These are phyloP conservation scores for Myripristis murdjan DNA, from an alignment of 2,797 vertebrate species.

Conservation along the genomic window DNA sequence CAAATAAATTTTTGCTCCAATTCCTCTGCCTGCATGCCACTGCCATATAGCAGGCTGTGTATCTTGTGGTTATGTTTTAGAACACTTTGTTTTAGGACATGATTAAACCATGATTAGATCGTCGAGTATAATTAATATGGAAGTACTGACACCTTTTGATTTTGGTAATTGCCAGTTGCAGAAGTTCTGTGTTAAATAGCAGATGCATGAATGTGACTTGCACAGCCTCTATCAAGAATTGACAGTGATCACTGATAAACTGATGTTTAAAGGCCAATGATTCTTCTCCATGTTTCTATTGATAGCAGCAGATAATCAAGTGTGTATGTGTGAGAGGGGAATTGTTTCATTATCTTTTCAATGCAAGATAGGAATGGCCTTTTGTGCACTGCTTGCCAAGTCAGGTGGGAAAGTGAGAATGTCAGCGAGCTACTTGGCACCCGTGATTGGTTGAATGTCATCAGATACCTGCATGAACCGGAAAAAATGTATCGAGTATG, in stretches of 20 bases:
- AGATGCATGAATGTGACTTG: not conserved
- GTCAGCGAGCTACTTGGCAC: slow-evolving; percentile 18
- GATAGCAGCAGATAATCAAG: not conserved
- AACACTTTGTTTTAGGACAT: not conserved
- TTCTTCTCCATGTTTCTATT: not conserved
- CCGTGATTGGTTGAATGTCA: slow-evolving; percentile 64
- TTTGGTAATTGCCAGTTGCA: not conserved
- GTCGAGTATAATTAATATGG: not conserved
- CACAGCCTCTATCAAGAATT: not conserved
- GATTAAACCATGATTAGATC: not conserved
- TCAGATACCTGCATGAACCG: slow-evolving; percentile 47
- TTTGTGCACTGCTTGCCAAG: slow-evolving; percentile 15
- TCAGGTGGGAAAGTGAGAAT: slow-evolving; percentile 55
- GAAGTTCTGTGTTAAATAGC: not conserved
- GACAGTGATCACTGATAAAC: slow-evolving; percentile 9
- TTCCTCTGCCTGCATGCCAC: no score
- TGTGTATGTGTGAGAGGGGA: slow-evolving; percentile 12
- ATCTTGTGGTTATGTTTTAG: not conserved
- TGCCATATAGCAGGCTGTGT: no score
- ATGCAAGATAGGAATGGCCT: slow-evolving; percentile 31
- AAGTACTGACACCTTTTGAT: not conserved
- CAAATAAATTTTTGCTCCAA: not conserved
- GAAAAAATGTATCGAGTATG: not conserved
- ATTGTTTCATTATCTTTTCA: slow-evolving; percentile 37
- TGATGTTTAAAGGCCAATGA: slow-evolving; percentile 26